Evolutionary conservation across 1,140 invertebrate species (phyloP), one percentile per base, ranked within the genome.

Genomic region (Diabrotica undecimpunctata): DNA sequence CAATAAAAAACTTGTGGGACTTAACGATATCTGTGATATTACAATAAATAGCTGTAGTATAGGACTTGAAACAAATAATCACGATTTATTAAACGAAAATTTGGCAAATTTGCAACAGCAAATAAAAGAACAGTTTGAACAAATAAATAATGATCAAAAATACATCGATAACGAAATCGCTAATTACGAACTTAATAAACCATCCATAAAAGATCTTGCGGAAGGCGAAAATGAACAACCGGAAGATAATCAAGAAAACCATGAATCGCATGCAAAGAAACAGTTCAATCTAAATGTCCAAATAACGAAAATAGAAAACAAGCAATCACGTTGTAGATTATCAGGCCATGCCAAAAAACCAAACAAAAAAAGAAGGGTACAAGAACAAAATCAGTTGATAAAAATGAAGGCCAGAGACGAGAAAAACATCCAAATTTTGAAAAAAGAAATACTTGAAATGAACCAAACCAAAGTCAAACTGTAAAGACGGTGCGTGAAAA

Each of bases 401-500:
- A 93, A 91, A 77, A 83, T 87, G 68, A 94, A 94, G 70, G 90
- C 94, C 70, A 90, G 89, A 74, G 87, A 90, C 36, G 90, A 92
- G 67, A 81, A 86, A n/a, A 90, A 92, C 74, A 90, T 95, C 6
- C 83, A 84, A 39, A 84, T 85, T 58, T 80, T 96, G 0, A 87
- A 88, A 61, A 82, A 80, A 39, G 93, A 96, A 77, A 90, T 96
- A 62, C 78, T 83, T n/a, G 76, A 78, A 7, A 88, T 96, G 85
- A 96, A 96, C 76, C 85, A 86, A 70, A 87, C 86, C 4, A 88
- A 92, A 78, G 91, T 96, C 0, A 90, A 89, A 76, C 81, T 96
- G 54, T 96, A 66, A 87, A 87, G 41, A 87, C 91, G 74, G 95
- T 96, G 90, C 88, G 90, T 10, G 84, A 85, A 62, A 94, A 96